phyloP scores from a whole-genome alignment of 2,888 invertebrate species.

The Lycophotia porphyrea region DNA sequence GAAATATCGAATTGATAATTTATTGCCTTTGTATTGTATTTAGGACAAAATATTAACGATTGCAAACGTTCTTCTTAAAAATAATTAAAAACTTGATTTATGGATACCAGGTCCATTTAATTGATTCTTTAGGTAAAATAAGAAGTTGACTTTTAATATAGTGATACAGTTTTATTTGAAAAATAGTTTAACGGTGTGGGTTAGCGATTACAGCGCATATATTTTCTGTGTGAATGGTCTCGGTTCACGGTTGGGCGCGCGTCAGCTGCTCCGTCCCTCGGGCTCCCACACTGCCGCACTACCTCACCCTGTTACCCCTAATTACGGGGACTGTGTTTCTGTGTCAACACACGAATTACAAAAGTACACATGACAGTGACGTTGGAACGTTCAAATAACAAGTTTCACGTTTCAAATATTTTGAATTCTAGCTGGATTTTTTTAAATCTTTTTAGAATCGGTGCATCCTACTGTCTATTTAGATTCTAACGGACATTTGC shows the following conservation, averaged over 20 bases:
- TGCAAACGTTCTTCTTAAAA: slow-evolving; percentile 72
- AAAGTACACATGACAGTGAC: slow-evolving; percentile 55
- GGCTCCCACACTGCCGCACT: slow-evolving; percentile 71
- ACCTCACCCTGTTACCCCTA: slow-evolving; percentile 78
- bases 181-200: slow-evolving; percentile 51
- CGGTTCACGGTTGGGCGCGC: slow-evolving; percentile 73
- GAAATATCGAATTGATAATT: slow-evolving; percentile 84
- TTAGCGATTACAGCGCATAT: slow-evolving; percentile 69
- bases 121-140: slow-evolving; percentile 63
- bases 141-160: slow-evolving; percentile 58
- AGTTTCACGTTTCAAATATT: slow-evolving; percentile 24
- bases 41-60: slow-evolving; percentile 73
- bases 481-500: slow-evolving; percentile 25
- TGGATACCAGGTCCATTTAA: slow-evolving; percentile 64
- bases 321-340: slow-evolving; percentile 83
- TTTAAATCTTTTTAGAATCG: slow-evolving; percentile 17
- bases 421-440: neutral
- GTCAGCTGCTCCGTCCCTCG: slow-evolving; percentile 81
- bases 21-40: slow-evolving; percentile 85
- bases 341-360: slow-evolving; percentile 77
- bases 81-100: slow-evolving; percentile 80
- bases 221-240: slow-evolving; percentile 77
- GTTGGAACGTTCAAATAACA: slow-evolving; percentile 39
- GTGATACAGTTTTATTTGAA: slow-evolving; percentile 45
- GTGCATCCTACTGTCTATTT: neutral